Base-by-base conservation (phyloP, 1,140 invertebrate genomes). In the Oscheius sp. region DNA sequence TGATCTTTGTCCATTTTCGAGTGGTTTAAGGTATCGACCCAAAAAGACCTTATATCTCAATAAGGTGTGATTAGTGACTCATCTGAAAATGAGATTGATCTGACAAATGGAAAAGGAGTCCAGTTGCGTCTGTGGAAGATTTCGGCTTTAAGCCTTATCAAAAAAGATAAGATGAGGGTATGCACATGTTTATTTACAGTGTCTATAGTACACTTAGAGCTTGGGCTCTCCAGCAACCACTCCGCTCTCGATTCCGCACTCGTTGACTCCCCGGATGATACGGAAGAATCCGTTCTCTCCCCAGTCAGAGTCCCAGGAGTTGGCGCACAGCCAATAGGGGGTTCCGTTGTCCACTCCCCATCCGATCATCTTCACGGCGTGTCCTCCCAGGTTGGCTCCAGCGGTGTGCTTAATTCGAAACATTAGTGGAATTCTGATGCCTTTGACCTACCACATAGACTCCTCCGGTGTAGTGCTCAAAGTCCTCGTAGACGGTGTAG, bases 301-400 rank as follows among this genome's bases (percentile, higher is more conserved):
- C 78, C 77, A 82, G 32, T 80, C 72, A 34, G 46, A 52, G 63
- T 80, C 80, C 78, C 78, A 77, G 23, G 49, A 94, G 86, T 95
- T 95, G 49, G 91, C 93, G 78, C 93, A 89, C 0, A 93, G 87
- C 93, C 93, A 96, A 84, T 94, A 96, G 32, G 91, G 90, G 38
- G 88, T 88, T 0, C 88, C 62, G 68, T 91, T 88, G 82, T 93
- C 92, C 1, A 89, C 89, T 28, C 93, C 93, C 91, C 91, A 95
- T 29, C 93, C 93, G 7, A 95, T 85, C 35, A 96, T 91, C 81
- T 91, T 91, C 58, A 95, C 90, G 31, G 94, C 93, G 86, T 96
- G 93, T 13, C 93, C 93, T 36, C 93, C 93, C 26, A 93, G 87
- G 23, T 86, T 87, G 23, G 87, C 84, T 38, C 93, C 92, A 64